Percentiles rank a stretch among this genome's conserved stretches.
These are phyloP conservation scores for Triplophysa tibetana DNA, from an alignment of 2,113 vertebrate species.

Conservation along the genomic window DNA sequence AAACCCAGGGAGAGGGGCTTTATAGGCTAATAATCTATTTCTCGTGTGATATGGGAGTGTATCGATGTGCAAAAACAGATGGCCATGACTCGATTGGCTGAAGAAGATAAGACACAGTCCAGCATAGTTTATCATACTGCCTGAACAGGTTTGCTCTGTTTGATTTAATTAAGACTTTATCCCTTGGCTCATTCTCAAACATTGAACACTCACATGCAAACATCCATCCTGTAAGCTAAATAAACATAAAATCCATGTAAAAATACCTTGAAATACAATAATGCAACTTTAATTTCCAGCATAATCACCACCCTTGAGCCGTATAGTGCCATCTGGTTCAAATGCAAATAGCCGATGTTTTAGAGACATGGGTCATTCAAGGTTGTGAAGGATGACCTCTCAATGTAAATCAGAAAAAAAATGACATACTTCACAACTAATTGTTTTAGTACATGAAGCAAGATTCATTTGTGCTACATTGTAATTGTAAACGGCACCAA, in stretches of 20 bases:
- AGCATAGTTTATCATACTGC: constrained; percentile 76
- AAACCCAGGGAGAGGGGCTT: constrained; percentile 57
- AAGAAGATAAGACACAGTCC: constrained; percentile 70
- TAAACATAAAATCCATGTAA: constrained; percentile 36
- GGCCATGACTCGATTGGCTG: constrained; percentile 74
- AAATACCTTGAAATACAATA: constrained; percentile 24
- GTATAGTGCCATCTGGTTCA: constrained; percentile 6
- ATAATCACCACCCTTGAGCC: not conserved
- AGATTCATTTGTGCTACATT: not conserved
- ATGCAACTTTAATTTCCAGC: not conserved
- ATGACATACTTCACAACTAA: not conserved
- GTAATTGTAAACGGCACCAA: no score
- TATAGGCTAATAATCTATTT: constrained; percentile 74
- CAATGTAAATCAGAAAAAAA: constrained; percentile 15
- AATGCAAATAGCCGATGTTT: constrained; percentile 11
- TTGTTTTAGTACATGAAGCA: not conserved
- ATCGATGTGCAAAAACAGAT: constrained; percentile 77
- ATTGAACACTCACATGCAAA: constrained; percentile 56
- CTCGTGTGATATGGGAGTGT: constrained; percentile 73
- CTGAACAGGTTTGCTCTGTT: constrained; percentile 74
- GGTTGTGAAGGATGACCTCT: not conserved
- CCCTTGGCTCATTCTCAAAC: constrained; percentile 63
- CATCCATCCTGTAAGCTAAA: constrained; percentile 27
- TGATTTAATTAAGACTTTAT: constrained; percentile 81
- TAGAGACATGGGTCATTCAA: not conserved